A percentile compares a stretch with the other conserved stretches of the same genome.
Conservation (phyloP, 2,797 vertebrate species). For the Pangasius macronema region DNA sequence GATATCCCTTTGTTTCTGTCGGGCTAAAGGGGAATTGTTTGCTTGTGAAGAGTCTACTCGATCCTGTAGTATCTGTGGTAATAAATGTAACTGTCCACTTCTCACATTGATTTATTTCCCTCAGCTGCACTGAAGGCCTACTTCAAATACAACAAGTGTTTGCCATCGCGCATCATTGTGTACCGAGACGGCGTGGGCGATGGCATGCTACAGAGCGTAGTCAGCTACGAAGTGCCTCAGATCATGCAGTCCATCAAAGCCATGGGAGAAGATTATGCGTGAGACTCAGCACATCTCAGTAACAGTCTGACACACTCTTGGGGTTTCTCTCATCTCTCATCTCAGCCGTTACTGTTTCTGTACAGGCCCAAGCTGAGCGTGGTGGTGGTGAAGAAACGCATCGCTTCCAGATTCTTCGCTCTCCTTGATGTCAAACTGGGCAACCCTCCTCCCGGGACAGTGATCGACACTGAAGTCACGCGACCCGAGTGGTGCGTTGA, state of each 20-base stretch:
- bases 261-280: conserved; percentile 84
- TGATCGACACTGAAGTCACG: conserved; percentile 88
- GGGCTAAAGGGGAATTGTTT: not conserved
- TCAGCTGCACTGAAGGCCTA: conserved; percentile 86
- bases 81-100: not conserved
- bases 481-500: conserved; percentile 88
- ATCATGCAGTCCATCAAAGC: conserved; percentile 85
- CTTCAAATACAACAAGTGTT: conserved; percentile 78
- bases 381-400: conserved; percentile 93
- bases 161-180: conserved; percentile 90
- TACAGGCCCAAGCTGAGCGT: conserved; percentile 87
- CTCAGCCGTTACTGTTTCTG: not conserved
- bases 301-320: not conserved
- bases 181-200: conserved; percentile 96
- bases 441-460: conserved; percentile 91
- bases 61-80: not conserved
- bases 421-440: conserved; percentile 67
- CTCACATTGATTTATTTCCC: not conserved
- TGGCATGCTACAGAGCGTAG: conserved; percentile 86
- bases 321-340: no score
- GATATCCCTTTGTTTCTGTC: not conserved
- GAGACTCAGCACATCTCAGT: conserved; percentile 50
- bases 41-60: not conserved
- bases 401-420: conserved; percentile 85
- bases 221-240: conserved; percentile 88